A percentile compares a stretch with the other conserved stretches of the same genome.
These are phyloP conservation scores for Saiga tatarica DNA, from an alignment of 2,113 vertebrate species.

Conservation along the genomic window DNA sequence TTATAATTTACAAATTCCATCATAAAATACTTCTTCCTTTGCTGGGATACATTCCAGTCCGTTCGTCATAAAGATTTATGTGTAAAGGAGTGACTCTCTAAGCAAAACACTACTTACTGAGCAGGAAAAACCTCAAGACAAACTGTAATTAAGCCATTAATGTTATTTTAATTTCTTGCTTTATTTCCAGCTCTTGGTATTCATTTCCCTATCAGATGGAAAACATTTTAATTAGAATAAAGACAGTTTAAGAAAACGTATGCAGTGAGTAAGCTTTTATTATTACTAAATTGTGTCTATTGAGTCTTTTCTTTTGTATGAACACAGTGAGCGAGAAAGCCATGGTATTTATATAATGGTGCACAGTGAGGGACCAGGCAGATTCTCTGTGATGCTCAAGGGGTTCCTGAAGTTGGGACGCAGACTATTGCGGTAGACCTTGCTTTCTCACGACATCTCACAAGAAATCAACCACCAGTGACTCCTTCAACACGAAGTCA, in stretches of 20 bases:
- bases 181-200: conserved; percentile 50
- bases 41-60: neutral
- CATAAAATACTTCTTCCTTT: neutral
- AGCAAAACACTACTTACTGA: neutral
- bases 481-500: neutral
- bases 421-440: neutral
- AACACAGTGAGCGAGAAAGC: neutral
- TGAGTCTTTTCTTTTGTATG: neutral
- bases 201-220: conserved; percentile 42
- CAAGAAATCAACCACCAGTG: neutral
- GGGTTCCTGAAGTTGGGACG: neutral
- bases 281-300: neutral
- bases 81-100: neutral
- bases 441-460: neutral
- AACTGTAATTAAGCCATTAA: neutral
- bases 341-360: neutral
- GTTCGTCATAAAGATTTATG: neutral
- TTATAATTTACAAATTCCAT: neutral
- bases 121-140: conserved; percentile 8
- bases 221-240: conserved; percentile 61
- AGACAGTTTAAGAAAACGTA: conserved; percentile 34
- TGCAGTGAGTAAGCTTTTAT: neutral
- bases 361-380: neutral
- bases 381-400: neutral
- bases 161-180: conserved; percentile 53